These are phyloP conservation scores for Belonocnema kinseyi DNA, from an alignment of 1,140 invertebrate genomes.

Conservation along the genomic window DNA sequence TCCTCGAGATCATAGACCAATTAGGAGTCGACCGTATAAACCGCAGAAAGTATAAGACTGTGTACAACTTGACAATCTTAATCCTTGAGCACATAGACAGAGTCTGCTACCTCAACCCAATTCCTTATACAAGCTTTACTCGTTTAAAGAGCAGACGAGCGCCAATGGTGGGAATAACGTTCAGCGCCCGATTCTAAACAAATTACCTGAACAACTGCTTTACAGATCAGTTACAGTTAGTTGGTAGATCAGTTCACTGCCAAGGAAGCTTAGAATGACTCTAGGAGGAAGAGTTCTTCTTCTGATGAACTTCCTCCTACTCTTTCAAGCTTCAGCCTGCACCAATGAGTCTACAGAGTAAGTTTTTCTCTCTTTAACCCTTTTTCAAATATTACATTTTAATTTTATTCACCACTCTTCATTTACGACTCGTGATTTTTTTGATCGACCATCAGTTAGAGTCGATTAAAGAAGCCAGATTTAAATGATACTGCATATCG, in stretches of 20 bases:
- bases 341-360: neutral
- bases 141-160: conserved; percentile 52
- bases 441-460: no score
- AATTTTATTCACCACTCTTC: neutral
- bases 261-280: conserved; percentile 60
- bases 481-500: no score
- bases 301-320: conserved; percentile 16
- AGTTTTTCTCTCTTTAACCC: neutral
- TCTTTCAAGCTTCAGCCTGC: neutral
- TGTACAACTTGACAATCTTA: conserved; percentile 45
- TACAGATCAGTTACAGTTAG: conserved; percentile 60
- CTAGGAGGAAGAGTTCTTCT: conserved; percentile 45
- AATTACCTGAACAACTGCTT: conserved; percentile 59
- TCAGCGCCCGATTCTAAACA: conserved; percentile 58
- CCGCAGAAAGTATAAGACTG: neutral
- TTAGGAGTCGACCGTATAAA: no score
- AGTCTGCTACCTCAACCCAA: conserved; percentile 52
- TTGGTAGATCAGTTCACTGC: conserved; percentile 62
- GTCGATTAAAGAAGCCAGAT: no score
- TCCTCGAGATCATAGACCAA: no score
- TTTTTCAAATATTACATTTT: neutral
- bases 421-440: no score
- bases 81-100: conserved; percentile 50
- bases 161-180: conserved; percentile 61
- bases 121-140: conserved; percentile 46